These are phyloP conservation scores for Myopa tessellatipennis DNA, from an alignment of 2,888 invertebrate genomes.

Conservation along the genomic window DNA sequence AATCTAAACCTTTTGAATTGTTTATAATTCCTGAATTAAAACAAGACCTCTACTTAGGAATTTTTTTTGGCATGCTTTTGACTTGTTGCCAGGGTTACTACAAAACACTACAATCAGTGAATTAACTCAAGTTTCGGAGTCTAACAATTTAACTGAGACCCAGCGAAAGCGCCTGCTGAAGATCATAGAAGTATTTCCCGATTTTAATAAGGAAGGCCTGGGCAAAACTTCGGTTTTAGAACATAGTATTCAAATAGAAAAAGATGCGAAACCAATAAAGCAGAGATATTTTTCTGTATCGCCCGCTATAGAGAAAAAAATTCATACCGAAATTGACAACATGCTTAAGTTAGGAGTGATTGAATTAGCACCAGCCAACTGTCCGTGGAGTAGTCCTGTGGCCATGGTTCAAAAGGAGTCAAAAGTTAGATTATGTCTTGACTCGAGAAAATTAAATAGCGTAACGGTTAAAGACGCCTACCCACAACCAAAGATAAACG, in stretches of 20 bases:
- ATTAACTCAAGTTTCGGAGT: background rate
- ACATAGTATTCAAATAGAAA: conserved; percentile 43
- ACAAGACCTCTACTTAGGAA: conserved; percentile 38
- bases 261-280: conserved; percentile 37
- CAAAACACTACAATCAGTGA: conserved; percentile 39
- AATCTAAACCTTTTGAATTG: conserved; percentile 25
- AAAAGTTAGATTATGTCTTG: too few species aligned
- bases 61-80: conserved; percentile 39
- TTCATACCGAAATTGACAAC: conserved; percentile 12
- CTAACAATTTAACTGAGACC: background rate
- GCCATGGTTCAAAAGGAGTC: too few species aligned
- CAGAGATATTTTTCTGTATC: conserved; percentile 42
- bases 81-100: background rate
- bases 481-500: too few species aligned
- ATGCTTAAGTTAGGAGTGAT: too few species aligned
- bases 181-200: conserved; percentile 38
- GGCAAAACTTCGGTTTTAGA: conserved; percentile 40
- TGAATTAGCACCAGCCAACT: too few species aligned
- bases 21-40: conserved; percentile 33
- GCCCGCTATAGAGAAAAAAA: conserved; percentile 37
- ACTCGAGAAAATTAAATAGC: too few species aligned
- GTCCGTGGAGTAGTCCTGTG: too few species aligned
- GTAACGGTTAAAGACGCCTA: too few species aligned
- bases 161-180: background rate
- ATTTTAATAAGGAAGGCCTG: conserved; percentile 34